A percentile compares a stretch with the other conserved stretches of the same genome.
phyloP scores from a whole-genome alignment of 2,113 vertebrate genomes.

The Bos javanicus region DNA sequence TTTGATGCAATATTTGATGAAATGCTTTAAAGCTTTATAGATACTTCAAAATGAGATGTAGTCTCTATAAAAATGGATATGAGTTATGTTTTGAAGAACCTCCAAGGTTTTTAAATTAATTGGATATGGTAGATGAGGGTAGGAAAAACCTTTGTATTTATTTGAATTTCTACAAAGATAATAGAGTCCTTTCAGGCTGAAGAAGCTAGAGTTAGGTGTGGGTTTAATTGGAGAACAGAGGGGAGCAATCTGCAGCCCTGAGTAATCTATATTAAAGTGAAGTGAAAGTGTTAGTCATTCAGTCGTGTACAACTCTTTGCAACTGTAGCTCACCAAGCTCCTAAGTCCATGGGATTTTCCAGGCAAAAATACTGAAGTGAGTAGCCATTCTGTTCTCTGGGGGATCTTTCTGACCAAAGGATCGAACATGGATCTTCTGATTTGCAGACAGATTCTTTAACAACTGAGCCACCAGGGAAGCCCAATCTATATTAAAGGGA shows the following conservation, averaged over 20 bases:
- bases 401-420: not conserved
- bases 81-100: not conserved
- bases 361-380: not conserved
- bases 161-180: not conserved
- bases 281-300: not conserved
- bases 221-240: not conserved
- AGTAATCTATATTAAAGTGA: not conserved
- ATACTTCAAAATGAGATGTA: not conserved
- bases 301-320: not conserved
- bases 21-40: not conserved
- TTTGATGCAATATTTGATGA: not conserved
- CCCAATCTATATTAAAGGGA: not conserved
- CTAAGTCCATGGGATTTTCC: not conserved
- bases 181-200: not conserved
- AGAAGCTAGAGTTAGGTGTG: not conserved
- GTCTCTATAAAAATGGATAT: not conserved
- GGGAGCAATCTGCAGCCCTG: not conserved
- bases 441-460: not conserved
- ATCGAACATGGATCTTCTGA: not conserved
- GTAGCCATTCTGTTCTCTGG: not conserved
- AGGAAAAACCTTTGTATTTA: not conserved
- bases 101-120: not conserved
- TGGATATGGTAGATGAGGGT: not conserved
- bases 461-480: not conserved
- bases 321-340: not conserved